Conservation (phyloP, 2,113 vertebrate genomes). For the Ctenomys sociabilis region DNA sequence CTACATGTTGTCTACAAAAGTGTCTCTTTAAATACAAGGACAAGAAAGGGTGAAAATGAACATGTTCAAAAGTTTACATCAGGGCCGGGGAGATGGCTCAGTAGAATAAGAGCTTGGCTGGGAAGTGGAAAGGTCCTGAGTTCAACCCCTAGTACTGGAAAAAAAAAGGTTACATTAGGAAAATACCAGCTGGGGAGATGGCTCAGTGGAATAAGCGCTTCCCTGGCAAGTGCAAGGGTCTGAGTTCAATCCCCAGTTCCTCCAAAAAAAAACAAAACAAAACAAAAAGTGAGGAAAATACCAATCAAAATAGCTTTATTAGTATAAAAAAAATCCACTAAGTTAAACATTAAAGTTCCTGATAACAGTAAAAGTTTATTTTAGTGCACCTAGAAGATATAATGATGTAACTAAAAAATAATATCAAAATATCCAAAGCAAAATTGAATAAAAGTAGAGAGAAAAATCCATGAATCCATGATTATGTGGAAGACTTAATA, state of each 20-base stretch:
- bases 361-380: slow-evolving; percentile 17
- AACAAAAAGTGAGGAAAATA: no score
- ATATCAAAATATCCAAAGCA: background rate
- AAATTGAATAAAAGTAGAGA: background rate
- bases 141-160: background rate
- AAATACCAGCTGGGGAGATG: no score
- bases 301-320: background rate
- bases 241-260: no score
- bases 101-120: no score
- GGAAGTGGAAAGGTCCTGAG: no score
- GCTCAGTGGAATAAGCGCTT: no score
- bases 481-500: background rate
- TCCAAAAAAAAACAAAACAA: no score
- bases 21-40: background rate
- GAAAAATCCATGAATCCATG: background rate
- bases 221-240: no score
- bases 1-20: background rate
- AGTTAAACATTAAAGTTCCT: slow-evolving; percentile 35
- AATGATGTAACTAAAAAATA: slow-evolving; percentile 12
- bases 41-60: slow-evolving; percentile 14
- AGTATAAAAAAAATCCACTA: slow-evolving; percentile 19
- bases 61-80: background rate
- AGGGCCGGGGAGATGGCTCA: background rate
- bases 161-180: no score
- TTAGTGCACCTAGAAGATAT: background rate